Evolutionary conservation across 2,797 vertebrate species (phyloP).

Genomic region (Gymnothorax reevesii): DNA sequence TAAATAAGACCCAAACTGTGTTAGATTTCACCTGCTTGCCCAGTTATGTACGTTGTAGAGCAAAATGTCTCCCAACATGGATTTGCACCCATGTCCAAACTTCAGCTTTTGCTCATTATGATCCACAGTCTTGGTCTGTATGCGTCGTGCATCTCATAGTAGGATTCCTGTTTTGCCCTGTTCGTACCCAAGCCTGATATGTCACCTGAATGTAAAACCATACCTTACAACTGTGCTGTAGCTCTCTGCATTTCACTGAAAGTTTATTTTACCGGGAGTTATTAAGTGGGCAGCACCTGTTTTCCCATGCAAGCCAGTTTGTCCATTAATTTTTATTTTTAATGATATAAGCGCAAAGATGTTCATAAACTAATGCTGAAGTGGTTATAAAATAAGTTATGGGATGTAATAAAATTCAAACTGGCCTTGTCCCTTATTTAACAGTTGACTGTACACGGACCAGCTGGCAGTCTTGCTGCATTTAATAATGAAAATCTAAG

Average conservation of each 20-base stretch:
- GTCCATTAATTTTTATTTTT: neutral
- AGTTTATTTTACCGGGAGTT: neutral
- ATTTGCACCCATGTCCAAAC: neutral
- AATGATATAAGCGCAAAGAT: neutral
- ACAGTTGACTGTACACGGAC: neutral
- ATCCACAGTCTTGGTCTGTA: neutral
- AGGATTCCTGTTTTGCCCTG: neutral
- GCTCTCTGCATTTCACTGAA: neutral
- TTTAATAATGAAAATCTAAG: neutral
- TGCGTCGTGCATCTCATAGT: neutral
- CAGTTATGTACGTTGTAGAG: neutral
- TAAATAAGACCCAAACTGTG: neutral
- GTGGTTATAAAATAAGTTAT: conserved; percentile 1
- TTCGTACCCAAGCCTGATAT: neutral
- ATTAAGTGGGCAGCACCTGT: neutral
- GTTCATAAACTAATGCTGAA: neutral
- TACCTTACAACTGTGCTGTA: neutral
- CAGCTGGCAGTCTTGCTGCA: neutral
- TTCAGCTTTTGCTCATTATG: neutral
- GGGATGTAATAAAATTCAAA: conserved; percentile 4
- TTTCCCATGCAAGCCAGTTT: neutral
- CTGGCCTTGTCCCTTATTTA: neutral
- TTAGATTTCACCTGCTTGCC: neutral
- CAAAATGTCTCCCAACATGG: neutral
- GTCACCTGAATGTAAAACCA: neutral